Evolutionary conservation across 2,113 vertebrate species (phyloP), one percentile per base, ranked within the genome.

Genomic region (Taurulus bubalis): DNA sequence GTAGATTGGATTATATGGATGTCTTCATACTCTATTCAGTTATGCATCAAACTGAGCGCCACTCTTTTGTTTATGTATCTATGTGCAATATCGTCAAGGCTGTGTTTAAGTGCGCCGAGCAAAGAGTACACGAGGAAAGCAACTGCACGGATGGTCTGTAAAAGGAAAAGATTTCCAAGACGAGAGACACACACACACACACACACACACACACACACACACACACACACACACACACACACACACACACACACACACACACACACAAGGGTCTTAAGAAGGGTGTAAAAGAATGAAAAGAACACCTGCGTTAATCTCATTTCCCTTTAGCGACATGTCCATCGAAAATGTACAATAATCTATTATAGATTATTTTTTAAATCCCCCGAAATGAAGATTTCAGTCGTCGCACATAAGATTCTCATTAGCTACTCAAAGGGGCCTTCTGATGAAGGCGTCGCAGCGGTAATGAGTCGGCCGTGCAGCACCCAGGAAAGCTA

Each of bases 1-100:
- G n/a, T 9, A 22, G 32, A 79, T 77, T 72, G 64, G 75, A 72
- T 76, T 42, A 64, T 62, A 49, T 62, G 59, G 55, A 86, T 74
- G 16, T 22, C 59, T 69, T 82, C n/a, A 16, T 60, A 60, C 40
- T 55, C 18, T 30, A 14, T 30, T 42, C 15, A 49, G 3, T 26
- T 26, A 10, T 63, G 49, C 30, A 22, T 62, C 1, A 3, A n/a
- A n/a, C 8, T 24, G 10, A 47, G 22, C 63, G 5, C 22, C 36
- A 34, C 14, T 8, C n/a, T 67, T 53, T 10, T 53, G 51, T 53
- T 53, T n/a, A 53, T n/a, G 47, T 40, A 15, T 69, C 30, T 62
- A 12, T 47, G 15, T 28, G 32, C n/a, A 36, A 1, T 45, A 38
- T 45, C 15, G 71, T 26, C 49, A 51, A 47, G 53, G 59, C 24